Conservation (phyloP, 2,888 invertebrate genomes). For the Orgyia antiqua region DNA sequence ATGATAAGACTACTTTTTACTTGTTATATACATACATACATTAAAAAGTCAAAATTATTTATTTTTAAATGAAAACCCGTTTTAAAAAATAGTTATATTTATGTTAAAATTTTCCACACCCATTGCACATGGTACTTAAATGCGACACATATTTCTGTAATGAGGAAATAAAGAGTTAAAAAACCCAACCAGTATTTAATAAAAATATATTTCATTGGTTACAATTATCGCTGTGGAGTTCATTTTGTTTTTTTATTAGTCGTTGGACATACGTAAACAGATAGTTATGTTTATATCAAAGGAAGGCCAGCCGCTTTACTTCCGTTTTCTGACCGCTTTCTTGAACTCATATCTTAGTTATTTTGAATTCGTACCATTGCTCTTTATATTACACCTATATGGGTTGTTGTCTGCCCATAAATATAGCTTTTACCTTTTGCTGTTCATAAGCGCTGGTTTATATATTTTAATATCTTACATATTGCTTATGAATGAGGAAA, state of each 20-base stretch:
- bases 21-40: no score
- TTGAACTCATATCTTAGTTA: constrained; percentile 35
- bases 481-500: constrained; percentile 11
- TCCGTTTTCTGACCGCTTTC: constrained; percentile 39
- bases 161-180: neutral
- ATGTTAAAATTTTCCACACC: no score
- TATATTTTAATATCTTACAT: constrained; percentile 11
- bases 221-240: constrained; percentile 26
- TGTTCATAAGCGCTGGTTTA: constrained; percentile 18
- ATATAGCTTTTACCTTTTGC: constrained; percentile 23
- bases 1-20: no score
- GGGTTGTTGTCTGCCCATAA: constrained; percentile 24
- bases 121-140: no score
- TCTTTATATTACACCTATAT: constrained; percentile 26
- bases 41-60: no score
- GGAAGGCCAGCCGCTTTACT: constrained; percentile 39
- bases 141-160: no score
- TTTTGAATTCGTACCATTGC: constrained; percentile 33
- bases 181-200: neutral
- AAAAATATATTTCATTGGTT: constrained; percentile 15
- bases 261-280: constrained; percentile 17
- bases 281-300: constrained; percentile 24
- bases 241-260: constrained; percentile 30
- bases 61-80: no score
- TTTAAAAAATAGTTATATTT: no score